These are phyloP conservation scores for Geodia barretti DNA, from an alignment of 37 sponge, comb jelly and placozoan genomes.

Conservation along the genomic window DNA sequence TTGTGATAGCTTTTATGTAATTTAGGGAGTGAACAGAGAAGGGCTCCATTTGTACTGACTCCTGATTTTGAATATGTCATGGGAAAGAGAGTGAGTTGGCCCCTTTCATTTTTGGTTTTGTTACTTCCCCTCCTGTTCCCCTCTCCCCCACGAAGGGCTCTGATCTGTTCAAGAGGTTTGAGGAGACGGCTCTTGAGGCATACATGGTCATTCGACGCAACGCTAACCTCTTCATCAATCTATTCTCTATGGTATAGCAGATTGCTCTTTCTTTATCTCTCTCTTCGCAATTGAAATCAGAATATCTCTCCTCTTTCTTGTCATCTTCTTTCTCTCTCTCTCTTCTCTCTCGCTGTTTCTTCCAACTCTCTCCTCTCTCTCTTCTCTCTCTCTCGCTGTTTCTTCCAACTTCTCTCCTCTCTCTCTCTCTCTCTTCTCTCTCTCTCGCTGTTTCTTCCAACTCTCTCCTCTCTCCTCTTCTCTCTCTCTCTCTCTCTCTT, in stretches of 20 bases:
- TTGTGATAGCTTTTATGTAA: not conserved
- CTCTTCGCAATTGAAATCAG: not conserved
- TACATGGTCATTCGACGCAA: slow-evolving; percentile 83
- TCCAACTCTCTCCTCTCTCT: not conserved
- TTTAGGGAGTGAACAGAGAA: slow-evolving; percentile 83
- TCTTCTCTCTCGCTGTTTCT: not conserved
- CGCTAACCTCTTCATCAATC: slow-evolving; percentile 87
- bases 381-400: not conserved
- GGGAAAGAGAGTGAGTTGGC: slow-evolving; percentile 81
- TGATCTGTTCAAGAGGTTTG: slow-evolving; percentile 71
- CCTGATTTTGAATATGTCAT: slow-evolving; percentile 95
- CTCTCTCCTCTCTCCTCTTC: not conserved
- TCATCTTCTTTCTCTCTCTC: not conserved
- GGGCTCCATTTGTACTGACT: slow-evolving; percentile 96
- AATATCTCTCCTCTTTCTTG: not conserved
- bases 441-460: not conserved
- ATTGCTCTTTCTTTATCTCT: not conserved
- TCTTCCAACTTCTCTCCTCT: not conserved
- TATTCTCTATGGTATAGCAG: slow-evolving; percentile 83
- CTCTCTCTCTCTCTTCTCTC: not conserved
- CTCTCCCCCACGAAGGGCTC: slow-evolving; percentile 50
- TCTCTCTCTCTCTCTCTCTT: not conserved
- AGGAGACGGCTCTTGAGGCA: slow-evolving; percentile 76
- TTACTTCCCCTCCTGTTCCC: slow-evolving; percentile 6
- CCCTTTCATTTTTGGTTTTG: not conserved